Evolutionary conservation across 2,797 vertebrate genomes (phyloP), one percentile per base, ranked within the genome.

Genomic region (Enteromius argenteus): DNA sequence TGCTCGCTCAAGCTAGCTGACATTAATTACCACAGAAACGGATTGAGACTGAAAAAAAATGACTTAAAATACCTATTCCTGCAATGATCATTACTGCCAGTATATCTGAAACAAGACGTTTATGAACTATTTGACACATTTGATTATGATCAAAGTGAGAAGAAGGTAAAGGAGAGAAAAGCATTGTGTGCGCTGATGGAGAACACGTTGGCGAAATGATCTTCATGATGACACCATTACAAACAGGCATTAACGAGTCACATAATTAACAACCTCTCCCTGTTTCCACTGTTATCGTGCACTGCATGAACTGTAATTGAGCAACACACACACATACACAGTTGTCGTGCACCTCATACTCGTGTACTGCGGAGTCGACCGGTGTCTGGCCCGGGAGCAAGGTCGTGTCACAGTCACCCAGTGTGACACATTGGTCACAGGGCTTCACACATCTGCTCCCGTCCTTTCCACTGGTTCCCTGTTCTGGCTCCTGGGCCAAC

Each of bases 401-500:
- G 93, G 94, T 95, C 91, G 83, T 86, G 86, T 88, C 91, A 89
- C 87, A 92, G 88, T 83, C 86, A 91, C 90, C 90, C 87, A 83
- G 79, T 84, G 90, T 94, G 92, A 93, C 87, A 91, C 93, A 92
- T 79, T 84, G 87, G 92, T 91, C 62, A 90, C 88, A 90, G 90
- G 87, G 78, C 81, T 87, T 93, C 90, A 91, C 94, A 94, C 89
- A 94, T 94, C 91, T 94, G 92, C 91, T 93, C 74, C 90, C 84
- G 85, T 91, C 77, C 89, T 92, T 90, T 90, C 90, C 81, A 58
- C 91, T 87, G 90, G 81, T 84, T 89, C 89, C 93, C 46, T 77
- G 44, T 71, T 87, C 89, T 73, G 66, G 66, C 56, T 76, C 13
- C 46, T 1, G n/a, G 86, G 21, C 79, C 89, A 93, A 89, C 83